Base-by-base conservation (phyloP, 2,888 invertebrate genomes). In the Philereme transversata region DNA sequence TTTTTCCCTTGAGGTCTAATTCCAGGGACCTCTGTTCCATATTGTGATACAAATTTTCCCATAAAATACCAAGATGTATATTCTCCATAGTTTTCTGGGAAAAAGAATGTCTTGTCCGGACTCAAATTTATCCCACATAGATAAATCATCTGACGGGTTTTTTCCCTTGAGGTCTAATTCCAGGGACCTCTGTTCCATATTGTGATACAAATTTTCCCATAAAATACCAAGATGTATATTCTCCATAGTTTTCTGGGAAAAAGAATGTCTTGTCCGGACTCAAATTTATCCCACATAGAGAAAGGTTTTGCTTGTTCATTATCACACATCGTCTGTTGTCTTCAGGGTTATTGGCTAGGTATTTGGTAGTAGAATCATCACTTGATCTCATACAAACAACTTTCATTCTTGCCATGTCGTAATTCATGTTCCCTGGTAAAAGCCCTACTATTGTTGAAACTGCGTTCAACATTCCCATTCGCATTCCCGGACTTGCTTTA, bases 181-280 rank as follows among this genome's bases (percentile, higher is more conserved):
- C n/a, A n/a, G n/a, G n/a, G n/a, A n/a, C n/a, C n/a, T n/a, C n/a
- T n/a, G n/a, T n/a, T n/a, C n/a, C n/a, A n/a, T n/a, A n/a, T n/a
- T n/a, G 49, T 38, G 38, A 38, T 5, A 36, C 36, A 49, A 49
- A 49, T 3, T 9, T 9, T n/a, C 38, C n/a, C 5, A 4, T 10
- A n/a, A 43, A 9, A 10, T 52, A 44, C 52, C 45, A 52, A 5
- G 52, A 52, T 7, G 52, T 52, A n/a, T 44, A 52, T 44, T 52
- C 44, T 34, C 34, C 44, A 5, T 4, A 9, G 4, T 9, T 9
- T 35, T 44, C 44, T 9, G 34, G 34, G 34, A 52, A 44, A 35
- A 52, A 52, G 11, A 34, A 49, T 44, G 43, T 49, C 35, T 49
- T 44, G 10, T 49, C 43, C 5, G 49, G 49, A 36, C 51, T 40